Base-by-base conservation (phyloP, 2,888 invertebrate genomes). In the Melieria omissa region DNA sequence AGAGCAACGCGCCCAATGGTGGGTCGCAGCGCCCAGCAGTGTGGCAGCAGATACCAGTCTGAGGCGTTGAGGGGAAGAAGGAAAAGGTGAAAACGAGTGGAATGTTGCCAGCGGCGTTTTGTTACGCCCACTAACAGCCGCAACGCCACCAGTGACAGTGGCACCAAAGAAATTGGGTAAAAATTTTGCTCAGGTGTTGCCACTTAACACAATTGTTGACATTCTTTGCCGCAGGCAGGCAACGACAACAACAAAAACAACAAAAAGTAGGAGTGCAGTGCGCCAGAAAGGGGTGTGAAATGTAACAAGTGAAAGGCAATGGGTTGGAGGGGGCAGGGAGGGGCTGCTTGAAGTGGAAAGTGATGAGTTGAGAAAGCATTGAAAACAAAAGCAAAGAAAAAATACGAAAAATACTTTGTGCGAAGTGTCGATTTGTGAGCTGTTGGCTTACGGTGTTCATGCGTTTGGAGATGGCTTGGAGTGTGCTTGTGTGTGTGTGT, bases 121-220 rank as follows among this genome's bases (percentile, higher is more conserved):
- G 29, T 52, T 52, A 52, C 10, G 12, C 14, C 52, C 5, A 52
- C 52, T 52, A n/a, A 14, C 52, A 52, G 52, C 52, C 52, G 14
- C 5, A 29, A 5, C 9, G 52, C 8, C 52, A 14, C 52, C 12
- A 52, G 52, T 14, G 12, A 8, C 60, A 65, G 16, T 58, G n/a
- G 47, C 45, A 54, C 16, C 44, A 6, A 64, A 74, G 49, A 66
- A 70, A 74, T 64, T 67, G 70, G 64, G 61, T 72, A 70, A 72
- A 72, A 60, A 62, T 70, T 72, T 64, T 62, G 60, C 64, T 66
- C 65, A 72, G 70, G 64, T 72, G 72, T 72, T 72, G 63, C 69
- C 67, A 70, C 70, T 72, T 74, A 72, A 72, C 72, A 74, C 70
- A 70, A 74, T 70, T 74, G 69, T 72, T 67, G 70, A 72, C 64